These are phyloP conservation scores for Actinia tenebrosa DNA, from an alignment of 64 coral and sea anemone genomes.

Conservation along the genomic window DNA sequence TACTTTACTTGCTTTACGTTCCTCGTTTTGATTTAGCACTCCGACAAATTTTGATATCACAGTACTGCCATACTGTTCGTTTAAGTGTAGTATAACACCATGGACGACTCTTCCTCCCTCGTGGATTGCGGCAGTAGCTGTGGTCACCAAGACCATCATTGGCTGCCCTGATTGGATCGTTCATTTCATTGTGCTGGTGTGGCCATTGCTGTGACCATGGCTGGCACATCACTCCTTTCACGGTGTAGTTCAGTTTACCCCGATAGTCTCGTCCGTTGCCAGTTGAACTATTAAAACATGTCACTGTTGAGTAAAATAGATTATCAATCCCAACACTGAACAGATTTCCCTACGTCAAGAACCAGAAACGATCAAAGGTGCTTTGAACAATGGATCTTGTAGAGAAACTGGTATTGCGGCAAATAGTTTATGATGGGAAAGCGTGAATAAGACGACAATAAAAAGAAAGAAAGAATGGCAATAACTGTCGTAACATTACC, in stretches of 20 bases:
- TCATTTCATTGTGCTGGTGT: conserved; percentile 49
- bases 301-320: conserved; percentile 25
- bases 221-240: conserved; percentile 78
- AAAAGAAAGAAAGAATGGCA: too few species aligned
- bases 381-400: too few species aligned
- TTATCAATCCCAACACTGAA: neutral
- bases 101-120: conserved; percentile 57
- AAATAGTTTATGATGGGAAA: too few species aligned
- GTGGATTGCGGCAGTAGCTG: conserved; percentile 92
- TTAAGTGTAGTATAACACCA: conserved; percentile 97
- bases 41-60: conserved; percentile 78
- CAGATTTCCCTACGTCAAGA: too few species aligned
- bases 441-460: too few species aligned
- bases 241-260: conserved; percentile 86
- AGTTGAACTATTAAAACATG: conserved; percentile 49
- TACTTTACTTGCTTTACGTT: neutral
- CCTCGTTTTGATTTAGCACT: conserved; percentile 15
- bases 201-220: conserved; percentile 96
- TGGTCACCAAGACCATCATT: conserved; percentile 74
- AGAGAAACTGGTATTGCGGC: too few species aligned
- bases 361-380: too few species aligned
- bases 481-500: conserved; percentile 29
- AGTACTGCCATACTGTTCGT: conserved; percentile 86
- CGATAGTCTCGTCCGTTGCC: conserved; percentile 62
- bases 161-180: conserved; percentile 27